Evolutionary conservation across 2,888 invertebrate species (phyloP), one percentile per base, ranked within the genome.

Genomic region (Acrobasis suavella): DNA sequence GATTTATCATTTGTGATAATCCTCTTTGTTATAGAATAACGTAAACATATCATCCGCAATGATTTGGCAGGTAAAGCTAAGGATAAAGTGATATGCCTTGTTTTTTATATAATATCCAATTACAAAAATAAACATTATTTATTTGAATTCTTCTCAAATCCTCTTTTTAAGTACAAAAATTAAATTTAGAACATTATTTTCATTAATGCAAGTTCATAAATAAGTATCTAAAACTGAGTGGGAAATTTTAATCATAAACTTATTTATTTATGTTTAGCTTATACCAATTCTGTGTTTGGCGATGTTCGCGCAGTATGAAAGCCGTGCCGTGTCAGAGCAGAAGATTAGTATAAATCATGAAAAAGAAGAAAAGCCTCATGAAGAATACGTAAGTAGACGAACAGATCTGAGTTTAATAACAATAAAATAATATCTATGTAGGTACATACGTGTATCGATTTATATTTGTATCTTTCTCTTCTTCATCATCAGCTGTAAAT

Each of bases 381-480:
- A 85, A 64, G 82, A 77, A 85, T 91, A 92, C 81, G 92, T 91
- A 72, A 83, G 88, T 77, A 56, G 7, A 17, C 12, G 9, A 6
- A 22, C 9, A 51, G n/a, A n/a, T n/a, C n/a, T n/a, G n/a, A n/a
- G n/a, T n/a, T n/a, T n/a, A n/a, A n/a, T n/a, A n/a, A n/a, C n/a
- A n/a, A n/a, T n/a, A n/a, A n/a, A n/a, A n/a, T n/a, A n/a, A n/a
- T n/a, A n/a, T n/a, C n/a, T n/a, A n/a, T n/a, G n/a, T n/a, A n/a
- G n/a, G n/a, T n/a, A 50, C 16, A 8, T 12, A 22, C 22, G 2
- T 22, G 22, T 22, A 22, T 22, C 1, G 22, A 22, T 3, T 22
- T 22, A 22, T 22, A 22, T 22, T 22, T 22, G 22, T 22, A 22
- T 22, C 22, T 22, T 22, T 22, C 22, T 22, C 1, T 22, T 22